Evolutionary conservation across 2,113 vertebrate species (phyloP).

Genomic region (Callionymus lyra): DNA sequence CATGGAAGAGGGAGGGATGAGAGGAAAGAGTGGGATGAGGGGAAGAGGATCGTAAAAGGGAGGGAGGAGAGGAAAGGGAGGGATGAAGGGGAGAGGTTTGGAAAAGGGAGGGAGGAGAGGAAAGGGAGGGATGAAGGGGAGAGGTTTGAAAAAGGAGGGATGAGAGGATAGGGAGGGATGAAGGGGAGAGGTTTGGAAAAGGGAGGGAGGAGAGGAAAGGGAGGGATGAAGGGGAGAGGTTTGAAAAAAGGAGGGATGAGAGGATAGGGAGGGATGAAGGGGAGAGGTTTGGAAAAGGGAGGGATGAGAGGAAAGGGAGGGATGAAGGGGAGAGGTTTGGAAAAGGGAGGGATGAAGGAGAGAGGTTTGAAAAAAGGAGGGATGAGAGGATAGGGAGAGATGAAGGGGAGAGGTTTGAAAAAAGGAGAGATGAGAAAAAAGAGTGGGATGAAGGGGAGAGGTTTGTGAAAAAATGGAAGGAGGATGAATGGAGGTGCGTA

Average conservation of each 20-base stretch:
- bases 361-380: not conserved
- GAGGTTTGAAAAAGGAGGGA: constrained; percentile 23
- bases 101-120: constrained; percentile 5
- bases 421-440: not conserved
- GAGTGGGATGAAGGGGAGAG: not conserved
- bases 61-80: constrained; percentile 2
- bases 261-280: constrained; percentile 17
- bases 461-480: not conserved
- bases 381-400: not conserved
- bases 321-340: not conserved
- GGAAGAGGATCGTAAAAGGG: constrained; percentile 14
- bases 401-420: not conserved
- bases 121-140: constrained; percentile 20
- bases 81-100: not conserved
- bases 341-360: not conserved
- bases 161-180: constrained; percentile 28
- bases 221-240: constrained; percentile 2
- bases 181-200: constrained; percentile 2
- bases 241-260: constrained; percentile 12
- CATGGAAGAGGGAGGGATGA: constrained; percentile 2
- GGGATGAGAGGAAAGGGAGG: constrained; percentile 1
- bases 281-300: constrained; percentile 10
- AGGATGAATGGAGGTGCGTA: not conserved
- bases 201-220: constrained; percentile 22
- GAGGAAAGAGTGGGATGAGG: constrained; percentile 4